Evolutionary conservation across 2,113 vertebrate genomes (phyloP).

Genomic region (Mesitornis unicolor): DNA sequence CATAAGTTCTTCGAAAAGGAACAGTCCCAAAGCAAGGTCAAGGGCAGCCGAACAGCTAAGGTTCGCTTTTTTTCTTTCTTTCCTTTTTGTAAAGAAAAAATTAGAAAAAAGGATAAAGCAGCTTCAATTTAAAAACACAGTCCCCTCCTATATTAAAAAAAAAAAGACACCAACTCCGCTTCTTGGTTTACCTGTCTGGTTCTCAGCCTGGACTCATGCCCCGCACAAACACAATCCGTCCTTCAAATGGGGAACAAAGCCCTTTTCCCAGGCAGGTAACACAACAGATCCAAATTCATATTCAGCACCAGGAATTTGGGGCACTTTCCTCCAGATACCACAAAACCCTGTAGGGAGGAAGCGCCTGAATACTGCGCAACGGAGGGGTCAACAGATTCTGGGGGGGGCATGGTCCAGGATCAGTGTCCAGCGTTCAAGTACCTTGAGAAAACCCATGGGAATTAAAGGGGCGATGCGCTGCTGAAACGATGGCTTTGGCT

Average conservation of each 20-base stretch:
- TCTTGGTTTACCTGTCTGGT: background rate
- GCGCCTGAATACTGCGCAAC: background rate
- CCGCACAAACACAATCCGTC: background rate
- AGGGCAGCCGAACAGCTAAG: background rate
- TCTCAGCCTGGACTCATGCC: background rate
- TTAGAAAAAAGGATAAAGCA: constrained; percentile 65
- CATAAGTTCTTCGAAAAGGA: constrained; percentile 21
- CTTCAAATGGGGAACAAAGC: background rate
- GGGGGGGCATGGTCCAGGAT: background rate
- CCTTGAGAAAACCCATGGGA: background rate
- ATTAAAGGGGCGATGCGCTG: background rate
- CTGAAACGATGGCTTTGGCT: background rate
- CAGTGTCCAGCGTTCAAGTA: background rate
- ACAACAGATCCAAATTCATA: background rate
- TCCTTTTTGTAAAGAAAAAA: constrained; percentile 57
- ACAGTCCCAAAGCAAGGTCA: constrained; percentile 22
- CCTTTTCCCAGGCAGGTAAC: background rate
- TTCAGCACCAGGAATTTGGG: constrained; percentile 24
- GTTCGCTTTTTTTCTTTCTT: background rate
- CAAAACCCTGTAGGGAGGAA: background rate
- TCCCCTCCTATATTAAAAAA: background rate
- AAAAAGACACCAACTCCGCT: background rate
- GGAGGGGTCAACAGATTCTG: background rate
- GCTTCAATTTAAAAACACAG: constrained; percentile 24
- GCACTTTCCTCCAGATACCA: constrained; percentile 4